Evolutionary conservation across 2,113 vertebrate genomes (phyloP), one percentile per base, ranked within the genome.

Genomic region (Burhinus bistriatus): DNA sequence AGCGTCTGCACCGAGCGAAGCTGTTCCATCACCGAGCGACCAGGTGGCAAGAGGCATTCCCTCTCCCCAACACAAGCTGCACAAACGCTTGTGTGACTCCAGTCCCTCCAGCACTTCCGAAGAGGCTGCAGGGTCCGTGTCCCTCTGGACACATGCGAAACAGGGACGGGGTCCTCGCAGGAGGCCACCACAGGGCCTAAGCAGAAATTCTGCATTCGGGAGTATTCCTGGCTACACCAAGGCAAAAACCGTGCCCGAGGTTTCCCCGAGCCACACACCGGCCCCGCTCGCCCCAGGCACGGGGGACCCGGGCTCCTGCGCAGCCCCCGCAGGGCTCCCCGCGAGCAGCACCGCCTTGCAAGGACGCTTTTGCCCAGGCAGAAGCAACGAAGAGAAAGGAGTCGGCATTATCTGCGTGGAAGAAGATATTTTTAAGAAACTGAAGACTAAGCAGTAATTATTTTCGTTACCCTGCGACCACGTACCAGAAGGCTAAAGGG

Each of bases 21-120:
- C 85, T 3, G 0, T 2, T 25, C 55, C 3, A 9, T 19, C 52
- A 2, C 42, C 2, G 1, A 27, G 34, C 8, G 2, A 5, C 22
- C 49, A 12, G 58, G 71, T 0, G 11, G 32, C 0, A 8, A 20
- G 14, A 47, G 5, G 15, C 16, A 6, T 10, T 3, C 22, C 70
- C 65, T 5, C 30, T 34, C 19, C 51, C 20, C 12, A 12, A 11
- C 22, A 11, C 49, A 49, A 22, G 11, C 49, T 21, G 49, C 49
- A 22, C 11, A 22, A 49, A 5, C 2, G 1, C 72, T 9, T 1
- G 47, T 17, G 0, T 4, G 0, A 5, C 26, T 36, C 75, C 47
- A 3, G 3, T 1, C 45, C 79, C 38, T 15, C 3, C 0, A 23
- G 34, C 1, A 0, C 0, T 14, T 19, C 76, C 0, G 6, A 49